phyloP scores from a whole-genome alignment of 2,888 invertebrate species.

The Unio delphinus region DNA sequence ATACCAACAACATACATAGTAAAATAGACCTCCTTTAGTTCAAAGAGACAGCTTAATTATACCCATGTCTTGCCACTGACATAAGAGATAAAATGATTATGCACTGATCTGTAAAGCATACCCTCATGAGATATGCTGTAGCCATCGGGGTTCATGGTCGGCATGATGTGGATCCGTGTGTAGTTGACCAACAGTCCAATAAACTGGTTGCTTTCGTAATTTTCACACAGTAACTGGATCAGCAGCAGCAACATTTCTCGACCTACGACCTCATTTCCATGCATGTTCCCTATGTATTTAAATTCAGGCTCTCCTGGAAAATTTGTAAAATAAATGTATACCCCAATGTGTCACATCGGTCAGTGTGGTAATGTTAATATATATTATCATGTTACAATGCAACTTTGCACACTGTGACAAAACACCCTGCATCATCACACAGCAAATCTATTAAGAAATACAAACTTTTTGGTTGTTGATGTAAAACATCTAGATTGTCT shows the following conservation, averaged over 20 bases:
- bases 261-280: slow-evolving; percentile 97
- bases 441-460: no score
- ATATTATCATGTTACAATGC: no score
- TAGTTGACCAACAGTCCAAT: slow-evolving; percentile 85
- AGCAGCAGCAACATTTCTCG: slow-evolving; percentile 91
- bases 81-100: neutral
- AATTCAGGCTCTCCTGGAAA: slow-evolving; percentile 91
- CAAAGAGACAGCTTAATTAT: neutral
- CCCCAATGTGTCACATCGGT: no score
- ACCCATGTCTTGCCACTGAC: neutral
- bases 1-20: no score
- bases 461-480: no score
- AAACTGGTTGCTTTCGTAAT: slow-evolving; percentile 80
- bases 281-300: slow-evolving; percentile 97
- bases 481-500: no score
- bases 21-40: no score
- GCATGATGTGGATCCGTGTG: slow-evolving; percentile 93
- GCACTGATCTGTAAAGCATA: slow-evolving; percentile 22
- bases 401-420: no score
- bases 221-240: slow-evolving; percentile 88
- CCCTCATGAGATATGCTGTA: slow-evolving; percentile 90
- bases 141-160: slow-evolving; percentile 99
- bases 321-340: neutral
- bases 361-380: no score
- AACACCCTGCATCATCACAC: no score